phyloP scores from a whole-genome alignment of 1,140 invertebrate genomes.

The Cephus cinctus region DNA sequence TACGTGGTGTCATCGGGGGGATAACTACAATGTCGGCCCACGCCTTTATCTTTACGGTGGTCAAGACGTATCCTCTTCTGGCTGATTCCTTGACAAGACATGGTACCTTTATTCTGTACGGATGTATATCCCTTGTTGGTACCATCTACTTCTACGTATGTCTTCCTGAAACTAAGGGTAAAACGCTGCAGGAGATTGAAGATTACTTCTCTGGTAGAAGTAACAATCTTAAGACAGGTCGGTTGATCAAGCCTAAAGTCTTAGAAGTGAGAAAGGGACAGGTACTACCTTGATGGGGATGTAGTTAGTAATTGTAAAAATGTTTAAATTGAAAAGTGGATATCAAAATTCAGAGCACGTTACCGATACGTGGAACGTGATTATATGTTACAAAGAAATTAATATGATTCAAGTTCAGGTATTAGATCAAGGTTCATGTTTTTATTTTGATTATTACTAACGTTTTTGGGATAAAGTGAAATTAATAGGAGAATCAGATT shows the following conservation, averaged over 20 bases:
- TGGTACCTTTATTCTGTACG: conserved; percentile 66
- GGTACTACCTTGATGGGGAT: conserved; percentile 41
- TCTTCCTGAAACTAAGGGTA: conserved; percentile 81
- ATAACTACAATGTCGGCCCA: conserved; percentile 67
- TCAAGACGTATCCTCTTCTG: conserved; percentile 67
- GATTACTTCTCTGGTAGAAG: conserved; percentile 64
- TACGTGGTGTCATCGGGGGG: conserved; percentile 66
- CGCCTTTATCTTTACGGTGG: conserved; percentile 65
- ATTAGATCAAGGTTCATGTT: too few relatives aligned
- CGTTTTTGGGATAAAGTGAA: too few relatives aligned
- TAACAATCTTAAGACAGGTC: conserved; percentile 44
- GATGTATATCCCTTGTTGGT: conserved; percentile 62
- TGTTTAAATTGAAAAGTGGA: too few relatives aligned
- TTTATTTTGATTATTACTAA: too few relatives aligned
- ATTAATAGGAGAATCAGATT: too few relatives aligned
- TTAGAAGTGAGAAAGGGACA: conserved; percentile 41
- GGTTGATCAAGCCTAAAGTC: conserved; percentile 29
- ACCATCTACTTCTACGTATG: conserved; percentile 61
- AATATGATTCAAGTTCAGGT: too few relatives aligned
- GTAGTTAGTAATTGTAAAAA: too few relatives aligned
- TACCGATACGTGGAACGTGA: too few relatives aligned
- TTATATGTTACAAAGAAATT: too few relatives aligned
- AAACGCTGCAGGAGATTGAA: conserved; percentile 75
- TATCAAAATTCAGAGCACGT: too few relatives aligned
- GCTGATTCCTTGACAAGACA: conserved; percentile 55